Base-by-base conservation (phyloP, 2,113 vertebrate genomes). In the Microtus pennsylvanicus region DNA sequence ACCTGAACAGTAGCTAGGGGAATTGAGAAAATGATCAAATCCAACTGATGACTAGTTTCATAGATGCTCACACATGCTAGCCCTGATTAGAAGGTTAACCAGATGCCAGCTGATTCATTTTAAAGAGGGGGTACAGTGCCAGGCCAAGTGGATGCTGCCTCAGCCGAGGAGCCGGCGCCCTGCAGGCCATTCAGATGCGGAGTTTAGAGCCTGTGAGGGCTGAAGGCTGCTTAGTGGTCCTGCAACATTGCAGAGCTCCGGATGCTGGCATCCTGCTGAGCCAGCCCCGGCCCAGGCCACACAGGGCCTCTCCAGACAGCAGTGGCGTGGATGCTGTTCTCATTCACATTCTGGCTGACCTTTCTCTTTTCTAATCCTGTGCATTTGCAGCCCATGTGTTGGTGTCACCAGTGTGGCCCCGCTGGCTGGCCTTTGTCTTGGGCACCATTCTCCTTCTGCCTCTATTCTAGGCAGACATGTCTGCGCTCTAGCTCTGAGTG, bases 31-130 rank as follows among this genome's bases (percentile, higher is more conserved):
- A 93, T 82, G n/a, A 95, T 63, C 28, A 78, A 52, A 96, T 90
- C 16, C 45, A 85, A 70, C 24, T 47, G 85, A 70, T 85, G 69
- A 26, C 70, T 92, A 90, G 87, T 72, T 69, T 90, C 70, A 13
- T 75, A 89, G 90, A 81, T 93, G 94, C 97, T 96, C 86, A 97
- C 83, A 94, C 96, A 95, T n/a, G 21, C 89, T 94, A 90, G 65
- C 72, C 76, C 28, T 63, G 22, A 67, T 76, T 33, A 47, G 82
- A 88, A 77, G 89, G 88, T 77, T 90, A 96, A 92, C 69, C 77
- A 65, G 89, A 85, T 80, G 72, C 33, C 42, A 22, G n/a, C 4
- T 33, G 7, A 89, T 93, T 93, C 30, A 86, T 82, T 90, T 96
- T 94, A 67, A 87, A 70, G 81, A 74, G 87, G 38, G 16, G 21